Conservation (phyloP, 2,797 vertebrate genomes). For the Enoplosus armatus region DNA sequence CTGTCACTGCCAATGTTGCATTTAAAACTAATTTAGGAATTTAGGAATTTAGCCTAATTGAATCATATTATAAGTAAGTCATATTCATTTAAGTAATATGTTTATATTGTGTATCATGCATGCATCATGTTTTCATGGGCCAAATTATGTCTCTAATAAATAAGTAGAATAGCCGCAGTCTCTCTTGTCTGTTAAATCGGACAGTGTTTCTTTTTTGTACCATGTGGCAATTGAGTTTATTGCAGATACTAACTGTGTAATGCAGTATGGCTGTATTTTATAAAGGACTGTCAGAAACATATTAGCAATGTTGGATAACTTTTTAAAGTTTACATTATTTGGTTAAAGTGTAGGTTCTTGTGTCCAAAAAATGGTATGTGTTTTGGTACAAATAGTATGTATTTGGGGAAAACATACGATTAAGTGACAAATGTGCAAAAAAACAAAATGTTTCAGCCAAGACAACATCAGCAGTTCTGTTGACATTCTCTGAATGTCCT, state of each 20-base stretch:
- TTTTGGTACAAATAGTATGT: neutral
- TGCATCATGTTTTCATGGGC: neutral
- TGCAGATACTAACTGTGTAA: neutral
- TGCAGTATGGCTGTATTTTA: neutral
- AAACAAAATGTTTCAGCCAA: neutral
- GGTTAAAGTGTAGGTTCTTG: neutral
- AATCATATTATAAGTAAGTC: conserved; percentile 34
- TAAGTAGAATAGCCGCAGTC: neutral
- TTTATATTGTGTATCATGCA: conserved; percentile 12
- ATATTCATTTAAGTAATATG: conserved; percentile 22
- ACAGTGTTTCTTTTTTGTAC: conserved; percentile 2
- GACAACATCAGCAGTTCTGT: neutral
- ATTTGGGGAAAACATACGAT: too few species aligned
- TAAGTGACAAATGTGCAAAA: neutral
- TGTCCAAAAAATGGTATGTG: neutral
- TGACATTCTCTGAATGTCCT: neutral
- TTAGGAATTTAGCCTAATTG: conserved; percentile 24
- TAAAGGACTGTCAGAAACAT: neutral
- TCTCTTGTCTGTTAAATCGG: neutral
- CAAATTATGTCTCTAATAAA: neutral
- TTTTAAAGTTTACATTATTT: neutral
- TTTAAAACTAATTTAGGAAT: conserved; percentile 45
- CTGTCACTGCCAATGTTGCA: conserved; percentile 45
- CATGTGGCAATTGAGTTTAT: neutral
- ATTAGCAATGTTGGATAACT: neutral